Conservation (phyloP, 2,797 vertebrate genomes). For the Melanotaenia parkinsoni region DNA sequence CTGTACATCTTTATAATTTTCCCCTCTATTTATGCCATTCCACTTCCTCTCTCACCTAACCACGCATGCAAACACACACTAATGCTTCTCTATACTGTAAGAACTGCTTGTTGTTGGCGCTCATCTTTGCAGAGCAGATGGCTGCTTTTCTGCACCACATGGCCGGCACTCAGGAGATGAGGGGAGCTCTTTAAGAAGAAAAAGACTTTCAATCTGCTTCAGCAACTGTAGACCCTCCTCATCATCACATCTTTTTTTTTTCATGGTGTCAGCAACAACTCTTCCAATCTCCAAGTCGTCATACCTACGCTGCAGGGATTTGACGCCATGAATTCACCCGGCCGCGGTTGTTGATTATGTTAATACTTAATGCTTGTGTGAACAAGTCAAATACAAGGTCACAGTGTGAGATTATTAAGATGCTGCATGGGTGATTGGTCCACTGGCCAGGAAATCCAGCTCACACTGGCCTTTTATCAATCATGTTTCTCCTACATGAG, state of each 20-base stretch:
- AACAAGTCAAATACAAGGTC: conserved; percentile 63
- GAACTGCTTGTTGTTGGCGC: conserved; percentile 57
- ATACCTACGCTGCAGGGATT: conserved; percentile 15
- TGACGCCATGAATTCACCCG: conserved; percentile 17
- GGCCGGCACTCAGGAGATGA: conserved; percentile 70
- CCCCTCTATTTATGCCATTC: conserved; percentile 9
- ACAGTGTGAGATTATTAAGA: conserved; percentile 59
- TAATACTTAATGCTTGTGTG: conserved; percentile 61
- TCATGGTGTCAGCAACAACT: conserved; percentile 34
- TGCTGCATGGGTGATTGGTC: conserved; percentile 35
- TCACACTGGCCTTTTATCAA: conserved; percentile 3
- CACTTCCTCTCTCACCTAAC: conserved; percentile 39
- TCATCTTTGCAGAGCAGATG: conserved; percentile 79
- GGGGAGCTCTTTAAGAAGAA: conserved; percentile 74
- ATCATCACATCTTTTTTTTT: conserved; percentile 36
- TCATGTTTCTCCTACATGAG: conserved; percentile 52
- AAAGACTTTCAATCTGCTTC: conserved; percentile 77
- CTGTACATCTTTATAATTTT: conserved; percentile 34
- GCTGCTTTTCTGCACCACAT: conserved; percentile 70
- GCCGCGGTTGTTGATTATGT: conserved; percentile 50
- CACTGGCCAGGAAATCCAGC: conserved; percentile 45
- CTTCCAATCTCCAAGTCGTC: neutral
- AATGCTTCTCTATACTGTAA: conserved; percentile 32
- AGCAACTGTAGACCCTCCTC: conserved; percentile 66
- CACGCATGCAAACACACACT: conserved; percentile 1